A percentile compares a stretch with the other conserved stretches of the same genome.
Conservation (phyloP, 1,140 invertebrate species). For the Calliphora vicina region DNA sequence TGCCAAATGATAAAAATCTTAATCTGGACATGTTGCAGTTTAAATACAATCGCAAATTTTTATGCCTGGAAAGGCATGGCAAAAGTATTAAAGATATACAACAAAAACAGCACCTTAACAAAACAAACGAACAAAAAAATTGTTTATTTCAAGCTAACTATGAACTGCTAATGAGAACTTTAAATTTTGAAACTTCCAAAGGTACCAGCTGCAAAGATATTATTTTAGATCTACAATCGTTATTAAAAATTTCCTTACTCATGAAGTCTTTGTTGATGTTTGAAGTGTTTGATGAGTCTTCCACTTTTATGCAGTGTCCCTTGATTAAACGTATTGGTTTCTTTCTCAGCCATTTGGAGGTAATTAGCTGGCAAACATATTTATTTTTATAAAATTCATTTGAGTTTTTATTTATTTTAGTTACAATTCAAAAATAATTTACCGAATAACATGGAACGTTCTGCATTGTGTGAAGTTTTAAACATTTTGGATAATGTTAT, state of each 20-base stretch:
- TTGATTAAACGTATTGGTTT: conserved; percentile 56
- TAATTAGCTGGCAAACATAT: not conserved
- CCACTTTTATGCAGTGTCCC: conserved; percentile 46
- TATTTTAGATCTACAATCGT: conserved; percentile 43
- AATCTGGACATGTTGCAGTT: conserved; percentile 43
- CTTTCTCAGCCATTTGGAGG: conserved; percentile 50
- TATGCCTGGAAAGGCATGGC: conserved; percentile 45
- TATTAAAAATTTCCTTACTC: conserved; percentile 47
- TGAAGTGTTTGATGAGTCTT: conserved; percentile 49
- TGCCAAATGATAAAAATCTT: not conserved
- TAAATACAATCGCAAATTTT: conserved; percentile 51
- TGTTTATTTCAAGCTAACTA: conserved; percentile 54
- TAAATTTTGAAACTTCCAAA: conserved; percentile 45
- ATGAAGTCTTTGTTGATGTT: conserved; percentile 53
- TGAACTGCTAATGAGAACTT: conserved; percentile 52
- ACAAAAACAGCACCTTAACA: not conserved
- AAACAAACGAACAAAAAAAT: conserved; percentile 41
- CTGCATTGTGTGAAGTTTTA: conserved; percentile 43
- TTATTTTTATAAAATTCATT: not conserved
- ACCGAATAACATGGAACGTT: conserved; percentile 20
- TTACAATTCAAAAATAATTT: conserved; percentile 40
- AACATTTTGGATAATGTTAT: conserved; percentile 41
- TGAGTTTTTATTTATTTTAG: conserved; percentile 11
- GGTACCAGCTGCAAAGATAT: conserved; percentile 42
- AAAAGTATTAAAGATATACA: not conserved